Evolutionary conservation across 2,797 vertebrate species (phyloP), one percentile per base, ranked within the genome.

Genomic region (Cheirogaleus major): DNA sequence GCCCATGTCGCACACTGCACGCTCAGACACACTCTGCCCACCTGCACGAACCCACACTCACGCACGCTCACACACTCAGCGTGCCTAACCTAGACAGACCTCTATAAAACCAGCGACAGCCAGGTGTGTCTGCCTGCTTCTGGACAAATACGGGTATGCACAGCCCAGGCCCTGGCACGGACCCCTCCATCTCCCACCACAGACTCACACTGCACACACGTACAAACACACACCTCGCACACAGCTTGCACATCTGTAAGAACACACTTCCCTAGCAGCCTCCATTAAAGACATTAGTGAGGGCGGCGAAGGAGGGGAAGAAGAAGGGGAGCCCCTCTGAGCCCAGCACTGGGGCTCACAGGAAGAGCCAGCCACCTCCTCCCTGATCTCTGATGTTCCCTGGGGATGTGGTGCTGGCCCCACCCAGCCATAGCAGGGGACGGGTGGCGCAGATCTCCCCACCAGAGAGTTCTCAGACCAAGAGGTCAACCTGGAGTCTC

Each of bases 401-500:
- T 63, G 38, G 30, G 17, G 23, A 1, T 52, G 15, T 52, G 41
- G 11, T 48, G 3, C 8, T 32, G 5, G 25, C 20, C 50, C 12
- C 79, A 23, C 45, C 20, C 59, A 63, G 75, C 69, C 57, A 9
- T 25, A 4, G 25, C 75, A 48, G 61, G 27, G 27, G 10, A 57
- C 5, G 1, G 48, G 38, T 32, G 1, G 22, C 35, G 35, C 22
- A 72, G 15, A 55, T 43, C 41, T 27, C 2, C 70, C 20, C 35
- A 23, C 48, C 50, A 52, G 57, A 20, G 86, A 45, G 81, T 83
- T 59, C 87, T 91, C 70, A 45, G 43, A 57, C 59, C n/a, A 94
- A 69, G 59, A 63, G 70, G 70, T 41, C 67, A 50, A 27, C 22
- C 32, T 43, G 27, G 30, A 43, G 3, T 86, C 41, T 43, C 61